Evolutionary conservation across 35 echinoderm and acorn worm species (phyloP).

Genomic region (Chiridota heheva): DNA sequence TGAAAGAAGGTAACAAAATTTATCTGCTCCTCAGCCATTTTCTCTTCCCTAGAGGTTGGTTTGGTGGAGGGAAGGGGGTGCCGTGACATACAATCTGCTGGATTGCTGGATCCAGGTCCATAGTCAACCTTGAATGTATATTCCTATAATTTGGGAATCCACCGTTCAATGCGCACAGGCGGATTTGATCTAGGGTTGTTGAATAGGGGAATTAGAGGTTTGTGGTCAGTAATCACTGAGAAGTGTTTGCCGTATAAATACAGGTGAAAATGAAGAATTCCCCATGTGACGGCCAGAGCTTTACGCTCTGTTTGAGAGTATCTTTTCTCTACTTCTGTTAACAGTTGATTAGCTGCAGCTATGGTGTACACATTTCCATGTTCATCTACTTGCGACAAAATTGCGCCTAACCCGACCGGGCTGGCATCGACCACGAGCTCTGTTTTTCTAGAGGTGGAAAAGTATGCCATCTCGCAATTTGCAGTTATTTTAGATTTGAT

Average conservation of each 20-base stretch:
- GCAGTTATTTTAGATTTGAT: conserved; percentile 25
- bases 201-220: conserved; percentile 61
- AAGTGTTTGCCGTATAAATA: conserved; percentile 54
- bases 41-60: background rate
- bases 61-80: conserved; percentile 21
- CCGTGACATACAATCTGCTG: conserved; percentile 66
- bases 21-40: conserved; percentile 36
- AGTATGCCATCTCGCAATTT: conserved; percentile 27
- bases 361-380: background rate
- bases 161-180: conserved; percentile 40
- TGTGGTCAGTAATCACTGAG: conserved; percentile 59
- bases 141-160: conserved; percentile 60
- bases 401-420: conserved; percentile 16
- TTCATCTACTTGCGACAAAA: conserved; percentile 37
- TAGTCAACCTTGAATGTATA: conserved; percentile 51
- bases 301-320: conserved; percentile 66
- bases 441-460: conserved; percentile 11
- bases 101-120: conserved; percentile 49
- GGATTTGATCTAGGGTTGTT: conserved; percentile 56
- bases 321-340: conserved; percentile 42
- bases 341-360: conserved; percentile 46
- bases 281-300: conserved; percentile 54
- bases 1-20: conserved; percentile 10
- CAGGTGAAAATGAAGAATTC: conserved; percentile 27
- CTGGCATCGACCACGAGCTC: conserved; percentile 62